Conservation (phyloP, 2,113 vertebrate species). For the Lepisosteus osseus region DNA sequence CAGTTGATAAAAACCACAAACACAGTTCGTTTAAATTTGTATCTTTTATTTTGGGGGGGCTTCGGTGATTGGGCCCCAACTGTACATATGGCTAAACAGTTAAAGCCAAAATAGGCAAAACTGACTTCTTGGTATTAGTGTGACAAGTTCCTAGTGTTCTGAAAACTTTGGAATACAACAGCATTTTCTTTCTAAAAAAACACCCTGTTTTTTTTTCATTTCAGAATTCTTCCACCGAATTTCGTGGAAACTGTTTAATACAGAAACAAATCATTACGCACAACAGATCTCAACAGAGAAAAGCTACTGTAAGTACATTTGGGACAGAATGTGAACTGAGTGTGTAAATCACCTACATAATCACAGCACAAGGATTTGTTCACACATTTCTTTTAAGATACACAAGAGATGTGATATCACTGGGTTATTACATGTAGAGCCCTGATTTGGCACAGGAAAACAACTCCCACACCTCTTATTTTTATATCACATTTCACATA, state of each 20-base stretch:
- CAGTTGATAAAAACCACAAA: background rate
- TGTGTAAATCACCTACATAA: conserved; percentile 16
- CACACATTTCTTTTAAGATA: conserved; percentile 23
- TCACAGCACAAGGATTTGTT: conserved; percentile 23
- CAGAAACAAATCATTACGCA: conserved; percentile 25
- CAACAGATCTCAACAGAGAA: conserved; percentile 7
- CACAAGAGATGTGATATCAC: conserved; percentile 5
- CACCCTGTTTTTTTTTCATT: background rate
- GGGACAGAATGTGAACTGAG: conserved; percentile 26
- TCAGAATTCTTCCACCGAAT: background rate
- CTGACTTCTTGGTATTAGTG: conserved; percentile 62
- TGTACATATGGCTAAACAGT: conserved; percentile 62
- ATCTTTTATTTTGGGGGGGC: conserved; percentile 53
- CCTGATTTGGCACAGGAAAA: conserved; percentile 24
- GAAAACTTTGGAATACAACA: conserved; percentile 59
- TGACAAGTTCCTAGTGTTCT: conserved; percentile 36
- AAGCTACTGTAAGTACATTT: conserved; percentile 20
- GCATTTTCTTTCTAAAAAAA: conserved; percentile 19
- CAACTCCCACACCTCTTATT: conserved; percentile 23
- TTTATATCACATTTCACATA: conserved; percentile 28
- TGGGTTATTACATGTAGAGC: conserved; percentile 19
- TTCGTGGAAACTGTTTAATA: conserved; percentile 3
- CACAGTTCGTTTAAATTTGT: conserved; percentile 44
- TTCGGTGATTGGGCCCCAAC: conserved; percentile 46
- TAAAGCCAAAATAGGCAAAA: conserved; percentile 50